phyloP scores from a whole-genome alignment of 2,797 vertebrate species.

The Pseudomugil tenellus region DNA sequence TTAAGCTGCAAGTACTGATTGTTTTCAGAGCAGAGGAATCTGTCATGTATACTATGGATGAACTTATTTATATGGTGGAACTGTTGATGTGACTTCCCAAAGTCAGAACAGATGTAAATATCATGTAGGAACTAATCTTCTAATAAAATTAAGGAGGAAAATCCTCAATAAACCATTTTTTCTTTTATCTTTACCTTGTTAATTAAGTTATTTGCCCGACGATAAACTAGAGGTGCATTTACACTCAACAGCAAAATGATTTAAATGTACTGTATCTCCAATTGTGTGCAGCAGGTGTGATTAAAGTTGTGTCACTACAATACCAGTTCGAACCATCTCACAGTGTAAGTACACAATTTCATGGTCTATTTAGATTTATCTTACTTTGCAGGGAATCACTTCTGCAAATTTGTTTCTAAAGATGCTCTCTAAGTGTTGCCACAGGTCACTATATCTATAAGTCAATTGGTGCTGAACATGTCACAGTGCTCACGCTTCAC shows the following conservation, averaged over 20 bases:
- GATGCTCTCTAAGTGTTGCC: neutral
- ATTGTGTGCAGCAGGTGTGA: neutral
- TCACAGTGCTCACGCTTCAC: neutral
- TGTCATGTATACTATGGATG: conserved; percentile 16
- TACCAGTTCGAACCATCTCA: neutral
- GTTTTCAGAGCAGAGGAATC: conserved; percentile 19
- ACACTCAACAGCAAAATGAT: neutral
- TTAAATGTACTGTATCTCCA: neutral
- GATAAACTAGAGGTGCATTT: neutral
- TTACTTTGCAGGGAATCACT: neutral
- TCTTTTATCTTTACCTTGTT: neutral
- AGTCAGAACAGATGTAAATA: neutral
- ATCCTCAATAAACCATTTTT: neutral
- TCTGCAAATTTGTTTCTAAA: neutral
- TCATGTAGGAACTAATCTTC: neutral
- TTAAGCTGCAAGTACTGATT: conserved; percentile 4
- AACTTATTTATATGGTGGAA: neutral
- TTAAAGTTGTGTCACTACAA: neutral
- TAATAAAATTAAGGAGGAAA: neutral
- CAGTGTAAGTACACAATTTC: neutral
- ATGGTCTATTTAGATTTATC: neutral
- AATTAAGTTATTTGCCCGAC: neutral
- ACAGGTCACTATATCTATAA: neutral
- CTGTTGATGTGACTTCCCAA: neutral
- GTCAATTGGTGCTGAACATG: neutral